These are phyloP conservation scores for Cheilosia pagana DNA, from an alignment of 2,888 invertebrate genomes.

Conservation along the genomic window DNA sequence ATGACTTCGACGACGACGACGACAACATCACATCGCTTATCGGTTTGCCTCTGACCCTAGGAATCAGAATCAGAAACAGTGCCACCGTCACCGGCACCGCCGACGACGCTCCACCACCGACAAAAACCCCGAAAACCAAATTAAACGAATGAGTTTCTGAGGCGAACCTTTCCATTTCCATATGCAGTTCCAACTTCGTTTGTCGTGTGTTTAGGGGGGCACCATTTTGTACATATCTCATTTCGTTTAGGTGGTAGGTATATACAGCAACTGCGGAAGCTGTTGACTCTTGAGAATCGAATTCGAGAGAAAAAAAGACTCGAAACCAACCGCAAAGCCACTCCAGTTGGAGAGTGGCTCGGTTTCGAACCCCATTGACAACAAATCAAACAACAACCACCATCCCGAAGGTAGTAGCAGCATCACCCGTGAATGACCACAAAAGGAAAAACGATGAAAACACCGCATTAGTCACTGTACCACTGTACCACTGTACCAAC, in stretches of 20 bases:
- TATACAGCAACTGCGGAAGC: constrained; percentile 62
- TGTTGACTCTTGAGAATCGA: constrained; percentile 71
- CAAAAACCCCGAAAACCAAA: constrained; percentile 65
- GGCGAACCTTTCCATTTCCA: constrained; percentile 51
- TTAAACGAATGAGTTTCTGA: constrained; percentile 69
- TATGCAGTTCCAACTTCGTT: constrained; percentile 9
- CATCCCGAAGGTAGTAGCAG: constrained; percentile 57
- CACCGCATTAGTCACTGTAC: constrained; percentile 71
- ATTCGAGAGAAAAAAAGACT: constrained; percentile 35
- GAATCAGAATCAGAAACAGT: constrained; percentile 45
- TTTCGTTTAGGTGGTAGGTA: constrained; percentile 56
- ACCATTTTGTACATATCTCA: constrained; percentile 67
- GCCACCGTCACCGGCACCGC: constrained; percentile 52
- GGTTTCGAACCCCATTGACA: constrained; percentile 74
- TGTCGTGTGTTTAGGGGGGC: background rate
- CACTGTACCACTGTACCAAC: too few species aligned
- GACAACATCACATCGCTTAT: constrained; percentile 74
- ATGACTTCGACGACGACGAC: constrained; percentile 68
- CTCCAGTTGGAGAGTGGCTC: constrained; percentile 47
- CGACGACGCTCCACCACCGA: constrained; percentile 47
- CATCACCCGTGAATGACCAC: constrained; percentile 71
- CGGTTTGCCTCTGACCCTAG: constrained; percentile 72
- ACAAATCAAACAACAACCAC: constrained; percentile 69
- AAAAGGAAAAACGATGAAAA: constrained; percentile 73
- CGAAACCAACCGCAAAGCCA: constrained; percentile 56